Evolutionary conservation across 2,113 vertebrate species (phyloP).

Genomic region (Odobenus rosmarus): DNA sequence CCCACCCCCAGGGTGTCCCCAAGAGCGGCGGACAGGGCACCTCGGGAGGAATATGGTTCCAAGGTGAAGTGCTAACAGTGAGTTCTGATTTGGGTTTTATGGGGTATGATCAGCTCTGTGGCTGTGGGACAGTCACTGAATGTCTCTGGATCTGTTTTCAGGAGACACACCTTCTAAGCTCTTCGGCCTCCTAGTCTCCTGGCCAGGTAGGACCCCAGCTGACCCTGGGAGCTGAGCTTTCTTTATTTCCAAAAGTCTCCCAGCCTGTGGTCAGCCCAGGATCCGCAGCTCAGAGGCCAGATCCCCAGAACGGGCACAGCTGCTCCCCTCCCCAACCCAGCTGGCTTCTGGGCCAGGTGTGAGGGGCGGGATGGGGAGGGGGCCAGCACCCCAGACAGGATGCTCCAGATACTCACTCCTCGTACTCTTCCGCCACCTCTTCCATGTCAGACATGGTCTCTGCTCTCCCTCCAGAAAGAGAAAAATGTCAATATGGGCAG

Average conservation of each 20-base stretch:
- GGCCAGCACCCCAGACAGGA: accelerated
- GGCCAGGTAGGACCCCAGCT: neutral
- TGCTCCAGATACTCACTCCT: constrained; percentile 87
- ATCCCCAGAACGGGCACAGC: neutral
- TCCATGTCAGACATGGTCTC: constrained; percentile 93
- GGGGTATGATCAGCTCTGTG: neutral
- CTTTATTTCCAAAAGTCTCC: neutral
- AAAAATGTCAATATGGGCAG: neutral
- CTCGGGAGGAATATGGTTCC: neutral
- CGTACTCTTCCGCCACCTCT: constrained; percentile 89
- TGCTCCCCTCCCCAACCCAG: neutral
- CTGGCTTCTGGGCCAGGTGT: neutral
- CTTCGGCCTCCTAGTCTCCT: neutral
- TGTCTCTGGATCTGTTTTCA: neutral
- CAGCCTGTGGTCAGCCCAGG: neutral
- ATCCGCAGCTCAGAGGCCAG: neutral
- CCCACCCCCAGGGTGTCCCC: neutral
- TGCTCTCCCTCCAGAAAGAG: constrained; percentile 48
- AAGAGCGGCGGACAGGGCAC: accelerated
- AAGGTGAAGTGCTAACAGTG: accelerated
- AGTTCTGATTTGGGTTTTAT: neutral
- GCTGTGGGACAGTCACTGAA: neutral
- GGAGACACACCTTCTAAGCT: neutral
- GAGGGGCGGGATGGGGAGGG: neutral
- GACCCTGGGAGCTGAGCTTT: neutral